Evolutionary conservation across 2,797 vertebrate genomes (phyloP).

Genomic region (Siniperca obscura): DNA sequence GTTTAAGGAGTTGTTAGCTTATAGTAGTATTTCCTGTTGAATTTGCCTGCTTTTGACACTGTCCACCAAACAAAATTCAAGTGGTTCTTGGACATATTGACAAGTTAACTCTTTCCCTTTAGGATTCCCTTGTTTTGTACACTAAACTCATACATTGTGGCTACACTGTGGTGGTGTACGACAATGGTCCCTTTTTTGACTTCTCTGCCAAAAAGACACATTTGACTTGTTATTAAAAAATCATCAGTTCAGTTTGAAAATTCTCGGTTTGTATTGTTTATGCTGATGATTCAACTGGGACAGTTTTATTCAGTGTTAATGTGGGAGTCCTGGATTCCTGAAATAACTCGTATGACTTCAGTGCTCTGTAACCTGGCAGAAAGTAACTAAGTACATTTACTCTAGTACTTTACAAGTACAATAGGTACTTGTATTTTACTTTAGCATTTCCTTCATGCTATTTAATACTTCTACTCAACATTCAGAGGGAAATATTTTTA

Average conservation of each 20-base stretch:
- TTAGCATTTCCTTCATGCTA: neutral
- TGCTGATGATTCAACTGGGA: neutral
- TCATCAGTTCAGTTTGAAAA: neutral
- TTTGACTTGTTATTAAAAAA: neutral
- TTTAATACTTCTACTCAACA: neutral
- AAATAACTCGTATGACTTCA: neutral
- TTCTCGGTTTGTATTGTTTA: neutral
- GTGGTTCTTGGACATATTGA: neutral
- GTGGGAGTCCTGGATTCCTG: neutral
- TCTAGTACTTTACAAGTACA: neutral
- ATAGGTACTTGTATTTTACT: neutral
- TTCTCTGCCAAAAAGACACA: neutral
- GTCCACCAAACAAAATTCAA: neutral
- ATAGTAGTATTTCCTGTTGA: neutral
- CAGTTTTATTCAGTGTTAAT: neutral
- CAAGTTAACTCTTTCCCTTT: neutral
- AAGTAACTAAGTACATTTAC: neutral
- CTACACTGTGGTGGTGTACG: no score
- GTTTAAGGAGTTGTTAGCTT: neutral
- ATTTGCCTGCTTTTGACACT: neutral
- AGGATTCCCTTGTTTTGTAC: neutral
- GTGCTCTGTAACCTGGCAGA: neutral
- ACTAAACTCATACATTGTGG: no score
- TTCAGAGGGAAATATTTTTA: neutral
- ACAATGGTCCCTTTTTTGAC: neutral